These are phyloP conservation scores for Rambutsinella grinnellia DNA, from an alignment of 2,888 invertebrate species.

Conservation along the genomic window DNA sequence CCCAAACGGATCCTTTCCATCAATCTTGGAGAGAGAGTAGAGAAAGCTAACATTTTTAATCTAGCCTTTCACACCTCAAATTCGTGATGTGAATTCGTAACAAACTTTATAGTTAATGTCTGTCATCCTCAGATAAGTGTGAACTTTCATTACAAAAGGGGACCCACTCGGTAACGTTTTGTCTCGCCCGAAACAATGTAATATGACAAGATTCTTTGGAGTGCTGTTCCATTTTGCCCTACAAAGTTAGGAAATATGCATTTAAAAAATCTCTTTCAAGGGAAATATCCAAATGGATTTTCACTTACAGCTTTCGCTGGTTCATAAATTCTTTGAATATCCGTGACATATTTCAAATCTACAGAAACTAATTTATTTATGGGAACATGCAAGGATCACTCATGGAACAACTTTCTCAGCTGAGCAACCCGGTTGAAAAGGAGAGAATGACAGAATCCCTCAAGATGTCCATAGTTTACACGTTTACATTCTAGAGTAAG, in stretches of 20 bases:
- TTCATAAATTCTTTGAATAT: conserved; percentile 1
- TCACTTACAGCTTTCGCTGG: conserved; percentile 23
- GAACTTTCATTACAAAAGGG: conserved; percentile 43
- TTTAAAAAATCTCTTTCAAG: conserved; percentile 2
- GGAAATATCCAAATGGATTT: neutral
- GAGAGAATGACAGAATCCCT: too few species aligned
- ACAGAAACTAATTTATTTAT: neutral
- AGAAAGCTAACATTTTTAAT: neutral
- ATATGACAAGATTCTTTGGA: conserved; percentile 48
- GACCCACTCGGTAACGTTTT: conserved; percentile 40
- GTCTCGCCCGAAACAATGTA: conserved; percentile 38
- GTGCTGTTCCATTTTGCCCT: conserved; percentile 49
- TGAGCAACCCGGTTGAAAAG: too few species aligned
- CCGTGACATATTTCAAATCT: conserved; percentile 15
- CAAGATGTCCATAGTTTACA: too few species aligned
- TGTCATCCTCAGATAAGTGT: conserved; percentile 50
- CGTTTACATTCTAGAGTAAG: too few species aligned
- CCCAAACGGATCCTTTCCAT: conserved; percentile 32
- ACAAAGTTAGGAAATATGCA: neutral
- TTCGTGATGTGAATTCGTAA: too few species aligned
- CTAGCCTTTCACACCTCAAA: too few species aligned
- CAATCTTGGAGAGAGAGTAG: too few species aligned
- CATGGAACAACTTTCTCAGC: too few species aligned
- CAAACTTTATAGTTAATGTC: conserved; percentile 36
- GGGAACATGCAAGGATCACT: too few species aligned